Base-by-base conservation (phyloP, 2,888 invertebrate species). In the Sicus ferrugineus region DNA sequence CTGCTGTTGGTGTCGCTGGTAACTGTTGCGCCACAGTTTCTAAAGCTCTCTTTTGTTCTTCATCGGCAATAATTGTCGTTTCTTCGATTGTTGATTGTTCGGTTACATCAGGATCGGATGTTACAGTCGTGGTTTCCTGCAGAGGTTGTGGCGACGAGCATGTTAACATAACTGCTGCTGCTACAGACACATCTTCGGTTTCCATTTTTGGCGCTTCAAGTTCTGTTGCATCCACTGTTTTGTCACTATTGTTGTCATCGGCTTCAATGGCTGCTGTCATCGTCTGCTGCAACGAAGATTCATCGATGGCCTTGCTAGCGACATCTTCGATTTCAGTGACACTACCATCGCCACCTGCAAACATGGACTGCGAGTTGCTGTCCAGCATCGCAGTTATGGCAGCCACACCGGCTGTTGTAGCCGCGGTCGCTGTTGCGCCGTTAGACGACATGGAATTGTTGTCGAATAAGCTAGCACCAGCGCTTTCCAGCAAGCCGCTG, bases 391-490 rank as follows among this genome's bases (percentile, higher is more conserved):
- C 82, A 0, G 82, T 81, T 16, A 81, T 80, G 4, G 80, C 82
- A 16, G 82, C 77, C 0, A 83, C 78, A 5, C 80, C 72, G 30
- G 70, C 77, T 6, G 80, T 77, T 0, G 79, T 77, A 67, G 77
- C 78, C 0, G 78, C 77, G 16, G 79, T 78, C 6, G 78, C 80
- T 7, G 75, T 77, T 1, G 78, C 77, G 2, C 78, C 83, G 67
- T 78, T 79, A 14, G 78, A 79, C 3, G 82, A 82, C 82, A 82
- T 82, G 2, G 83, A 83, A 64, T 82, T 82, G 72, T 83, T 81
- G 58, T 82, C 82, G 42, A 82, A 82, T 3, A 82, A 72, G 30
- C 77, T 78, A 9, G 80, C 82, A 71, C 83, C 83, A 14, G 78
- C 77, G 31, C 73, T 75, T 58, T 76, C 76, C 21, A 77, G 73